Evolutionary conservation across 2,888 invertebrate genomes (phyloP).

Genomic region (Philereme vetulata): DNA sequence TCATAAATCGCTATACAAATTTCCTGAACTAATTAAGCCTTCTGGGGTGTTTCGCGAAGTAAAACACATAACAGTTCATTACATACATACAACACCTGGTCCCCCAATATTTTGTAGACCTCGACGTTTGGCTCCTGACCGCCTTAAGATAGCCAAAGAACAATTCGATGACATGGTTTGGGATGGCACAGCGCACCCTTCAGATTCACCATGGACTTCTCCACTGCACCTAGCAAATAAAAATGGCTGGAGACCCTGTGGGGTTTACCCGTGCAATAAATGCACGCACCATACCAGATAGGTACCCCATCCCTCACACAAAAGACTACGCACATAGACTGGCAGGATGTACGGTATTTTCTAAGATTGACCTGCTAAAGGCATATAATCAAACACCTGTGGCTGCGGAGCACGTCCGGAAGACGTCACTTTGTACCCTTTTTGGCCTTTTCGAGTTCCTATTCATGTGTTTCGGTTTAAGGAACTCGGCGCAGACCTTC

Average conservation of each 20-base stretch:
- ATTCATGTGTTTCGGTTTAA: no score
- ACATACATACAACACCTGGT: constrained; percentile 30
- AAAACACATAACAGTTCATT: constrained; percentile 23
- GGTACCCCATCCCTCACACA: constrained; percentile 44
- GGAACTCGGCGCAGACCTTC: no score
- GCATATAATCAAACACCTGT: constrained; percentile 63
- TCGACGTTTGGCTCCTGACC: constrained; percentile 18
- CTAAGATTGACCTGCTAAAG: constrained; percentile 33
- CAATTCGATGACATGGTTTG: constrained; percentile 12
- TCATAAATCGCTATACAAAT: constrained; percentile 32
- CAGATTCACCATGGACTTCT: constrained; percentile 36
- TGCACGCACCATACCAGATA: constrained; percentile 46
- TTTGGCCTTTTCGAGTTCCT: constrained; percentile 47
- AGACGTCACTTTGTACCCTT: constrained; percentile 52
- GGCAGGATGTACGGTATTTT: constrained; percentile 24
- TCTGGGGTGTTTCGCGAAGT: not conserved
- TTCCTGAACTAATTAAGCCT: constrained; percentile 42
- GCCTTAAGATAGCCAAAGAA: constrained; percentile 19
- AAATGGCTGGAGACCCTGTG: constrained; percentile 52
- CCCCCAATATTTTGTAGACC: constrained; percentile 21
- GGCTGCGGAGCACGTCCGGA: constrained; percentile 46
- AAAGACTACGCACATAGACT: constrained; percentile 18
- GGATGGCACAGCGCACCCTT: constrained; percentile 7
- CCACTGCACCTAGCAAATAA: constrained; percentile 45
- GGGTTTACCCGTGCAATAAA: constrained; percentile 55